These are phyloP conservation scores for Pogonocherus hispidulus DNA, from an alignment of 2,888 invertebrate species.

Conservation along the genomic window DNA sequence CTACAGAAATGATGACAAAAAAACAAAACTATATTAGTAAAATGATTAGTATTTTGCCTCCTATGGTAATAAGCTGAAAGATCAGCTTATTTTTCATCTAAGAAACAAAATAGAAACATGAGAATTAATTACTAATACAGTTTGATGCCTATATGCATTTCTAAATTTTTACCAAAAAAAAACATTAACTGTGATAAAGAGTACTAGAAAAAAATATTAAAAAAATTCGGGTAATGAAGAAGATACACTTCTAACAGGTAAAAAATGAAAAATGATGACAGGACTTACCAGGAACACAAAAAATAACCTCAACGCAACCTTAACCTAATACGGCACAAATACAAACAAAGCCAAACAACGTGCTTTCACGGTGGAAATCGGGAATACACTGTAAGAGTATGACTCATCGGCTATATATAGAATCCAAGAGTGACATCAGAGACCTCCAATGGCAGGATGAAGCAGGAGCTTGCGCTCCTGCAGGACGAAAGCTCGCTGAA, in stretches of 20 bases:
- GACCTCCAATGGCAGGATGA: constrained; percentile 58
- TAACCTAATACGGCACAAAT: constrained; percentile 52
- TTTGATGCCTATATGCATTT: no score
- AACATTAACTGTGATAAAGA: no score
- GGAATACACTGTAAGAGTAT: constrained; percentile 66
- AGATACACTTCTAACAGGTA: neutral
- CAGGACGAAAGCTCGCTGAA: constrained; percentile 54
- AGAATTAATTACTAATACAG: no score
- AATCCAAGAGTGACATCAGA: constrained; percentile 63
- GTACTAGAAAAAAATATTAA: neutral
- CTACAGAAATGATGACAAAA: neutral
- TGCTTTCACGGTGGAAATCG: constrained; percentile 57
- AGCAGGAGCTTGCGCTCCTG: constrained; percentile 59
- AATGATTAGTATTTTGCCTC: neutral
- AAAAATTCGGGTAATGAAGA: neutral
- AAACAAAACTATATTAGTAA: no score
- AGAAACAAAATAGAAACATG: no score
- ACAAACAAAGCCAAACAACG: constrained; percentile 56
- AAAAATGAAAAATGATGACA: neutral
- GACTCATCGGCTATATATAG: constrained; percentile 68
- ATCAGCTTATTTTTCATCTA: no score
- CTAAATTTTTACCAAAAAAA: no score
- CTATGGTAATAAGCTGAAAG: no score
- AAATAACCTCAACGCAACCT: constrained; percentile 30
- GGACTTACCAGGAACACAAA: constrained; percentile 16